Conservation (phyloP, 2,888 invertebrate genomes). For the Pristionchus mayeri region DNA sequence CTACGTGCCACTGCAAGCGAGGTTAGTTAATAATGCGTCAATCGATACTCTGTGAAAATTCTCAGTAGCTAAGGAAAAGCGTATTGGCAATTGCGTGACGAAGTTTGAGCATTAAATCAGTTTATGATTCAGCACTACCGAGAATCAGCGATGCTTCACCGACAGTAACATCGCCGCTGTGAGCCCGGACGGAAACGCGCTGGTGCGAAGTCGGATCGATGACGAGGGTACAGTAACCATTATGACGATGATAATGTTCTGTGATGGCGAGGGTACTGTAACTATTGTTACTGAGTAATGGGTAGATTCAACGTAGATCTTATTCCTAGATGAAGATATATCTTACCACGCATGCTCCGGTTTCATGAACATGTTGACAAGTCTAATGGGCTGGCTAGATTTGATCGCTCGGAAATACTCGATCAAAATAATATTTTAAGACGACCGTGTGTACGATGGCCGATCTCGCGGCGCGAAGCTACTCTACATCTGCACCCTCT, state of each 20-base stretch:
- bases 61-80: neutral
- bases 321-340: no score
- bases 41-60: neutral
- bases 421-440: neutral
- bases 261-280: neutral
- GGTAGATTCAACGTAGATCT: no score
- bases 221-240: constrained; percentile 9
- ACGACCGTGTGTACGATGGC: constrained; percentile 24
- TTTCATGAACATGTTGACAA: no score
- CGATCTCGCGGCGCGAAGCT: neutral
- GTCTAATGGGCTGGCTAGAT: no score
- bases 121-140: neutral
- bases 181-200: neutral
- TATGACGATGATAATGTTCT: no score
- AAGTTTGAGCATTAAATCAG: no score
- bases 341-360: no score
- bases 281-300: no score
- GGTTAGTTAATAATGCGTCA: neutral
- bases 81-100: no score
- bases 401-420: no score
- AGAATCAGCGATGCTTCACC: neutral
- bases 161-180: constrained; percentile 13
- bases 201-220: constrained; percentile 16
- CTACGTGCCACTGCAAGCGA: neutral
- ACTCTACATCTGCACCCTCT: neutral